Evolutionary conservation across 1,140 invertebrate genomes (phyloP).

Genomic region (Bactericera cockerelli): DNA sequence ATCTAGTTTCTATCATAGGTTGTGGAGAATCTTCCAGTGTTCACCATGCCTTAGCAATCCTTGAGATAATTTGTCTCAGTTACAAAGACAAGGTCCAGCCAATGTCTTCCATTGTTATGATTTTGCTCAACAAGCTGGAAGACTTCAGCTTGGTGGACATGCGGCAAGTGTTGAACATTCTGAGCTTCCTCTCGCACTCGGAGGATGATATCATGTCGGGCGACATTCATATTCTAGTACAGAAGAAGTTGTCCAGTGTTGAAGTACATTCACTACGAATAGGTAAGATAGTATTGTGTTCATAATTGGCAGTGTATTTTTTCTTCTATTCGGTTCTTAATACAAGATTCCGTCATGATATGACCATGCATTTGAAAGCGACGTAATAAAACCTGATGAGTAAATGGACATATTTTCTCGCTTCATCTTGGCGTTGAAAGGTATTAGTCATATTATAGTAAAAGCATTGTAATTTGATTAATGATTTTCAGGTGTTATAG

Average conservation of each 20-base stretch:
- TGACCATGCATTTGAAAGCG: background rate
- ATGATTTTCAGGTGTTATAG: constrained; percentile 2
- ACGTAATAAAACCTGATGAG: background rate
- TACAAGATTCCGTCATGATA: background rate
- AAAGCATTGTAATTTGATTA: no score
- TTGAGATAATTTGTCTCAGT: background rate
- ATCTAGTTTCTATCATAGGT: background rate
- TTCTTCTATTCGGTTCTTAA: background rate
- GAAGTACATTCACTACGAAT: background rate
- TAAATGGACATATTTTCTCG: background rate
- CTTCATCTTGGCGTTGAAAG: background rate
- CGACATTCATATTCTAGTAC: background rate
- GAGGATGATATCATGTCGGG: background rate
- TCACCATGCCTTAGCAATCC: background rate
- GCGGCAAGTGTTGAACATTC: background rate
- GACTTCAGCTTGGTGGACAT: background rate
- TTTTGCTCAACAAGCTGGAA: background rate
- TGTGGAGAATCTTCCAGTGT: background rate
- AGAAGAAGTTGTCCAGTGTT: constrained; percentile 1
- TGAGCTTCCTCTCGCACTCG: background rate
- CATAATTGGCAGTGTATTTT: background rate
- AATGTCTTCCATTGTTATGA: background rate
- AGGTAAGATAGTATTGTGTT: background rate
- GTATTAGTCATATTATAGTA: background rate
- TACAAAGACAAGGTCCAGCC: background rate